Conservation (phyloP, 2,113 vertebrate genomes). For the Trachemys scripta region DNA sequence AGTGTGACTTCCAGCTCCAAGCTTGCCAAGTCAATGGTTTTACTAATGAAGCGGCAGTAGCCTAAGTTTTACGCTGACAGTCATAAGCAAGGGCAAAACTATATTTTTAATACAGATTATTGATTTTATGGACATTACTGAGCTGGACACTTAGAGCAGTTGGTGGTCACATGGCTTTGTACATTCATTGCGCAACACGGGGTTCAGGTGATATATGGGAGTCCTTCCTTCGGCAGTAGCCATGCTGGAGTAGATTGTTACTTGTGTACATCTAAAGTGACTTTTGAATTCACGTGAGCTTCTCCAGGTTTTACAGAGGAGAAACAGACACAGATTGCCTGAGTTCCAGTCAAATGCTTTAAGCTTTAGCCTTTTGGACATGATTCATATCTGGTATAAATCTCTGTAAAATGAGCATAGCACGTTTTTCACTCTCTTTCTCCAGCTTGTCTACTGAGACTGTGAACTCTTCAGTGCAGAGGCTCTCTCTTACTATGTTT, state of each 20-base stretch:
- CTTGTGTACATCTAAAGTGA: not conserved
- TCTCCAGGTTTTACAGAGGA: not conserved
- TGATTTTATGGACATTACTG: slow-evolving; percentile 11
- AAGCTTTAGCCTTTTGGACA: too few species aligned
- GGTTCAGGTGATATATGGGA: fast-evolving
- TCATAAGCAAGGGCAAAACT: not conserved
- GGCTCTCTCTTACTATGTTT: fast-evolving
- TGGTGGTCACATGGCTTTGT: not conserved
- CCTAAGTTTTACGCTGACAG: not conserved
- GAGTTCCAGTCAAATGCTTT: too few species aligned
- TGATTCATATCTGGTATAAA: too few species aligned
- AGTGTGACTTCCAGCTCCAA: not conserved
- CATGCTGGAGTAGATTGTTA: fast-evolving
- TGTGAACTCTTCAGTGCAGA: not conserved
- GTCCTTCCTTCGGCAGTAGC: fast-evolving
- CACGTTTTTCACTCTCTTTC: fast-evolving
- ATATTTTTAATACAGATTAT: not conserved
- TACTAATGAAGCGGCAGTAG: not conserved
- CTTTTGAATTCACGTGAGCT: not conserved
- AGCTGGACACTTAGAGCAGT: not conserved
- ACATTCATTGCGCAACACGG: not conserved
- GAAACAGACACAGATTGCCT: too few species aligned
- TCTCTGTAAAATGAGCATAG: not conserved
- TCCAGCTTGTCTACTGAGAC: not conserved
- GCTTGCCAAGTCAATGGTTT: fast-evolving